These are phyloP conservation scores for Carposina sasakii DNA, from an alignment of 1,140 invertebrate species.

Conservation along the genomic window DNA sequence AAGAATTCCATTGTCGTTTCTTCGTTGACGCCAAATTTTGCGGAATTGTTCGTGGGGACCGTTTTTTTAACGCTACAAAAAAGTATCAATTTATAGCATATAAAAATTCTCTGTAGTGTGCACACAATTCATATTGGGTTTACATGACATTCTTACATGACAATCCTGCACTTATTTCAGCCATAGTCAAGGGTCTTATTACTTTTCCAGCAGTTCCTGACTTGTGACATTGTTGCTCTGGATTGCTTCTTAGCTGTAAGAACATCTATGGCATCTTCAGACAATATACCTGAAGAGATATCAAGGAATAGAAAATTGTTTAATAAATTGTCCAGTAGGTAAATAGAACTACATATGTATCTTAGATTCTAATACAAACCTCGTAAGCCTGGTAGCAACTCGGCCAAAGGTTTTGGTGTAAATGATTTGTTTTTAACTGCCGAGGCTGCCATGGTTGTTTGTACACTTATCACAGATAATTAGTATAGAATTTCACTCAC, in stretches of 20 bases:
- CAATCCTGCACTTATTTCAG: conserved; percentile 44
- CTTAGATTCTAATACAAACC: conserved; percentile 21
- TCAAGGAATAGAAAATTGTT: conserved; percentile 6
- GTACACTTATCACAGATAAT: too few species aligned
- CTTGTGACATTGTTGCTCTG: conserved; percentile 23
- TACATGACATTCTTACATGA: conserved; percentile 23
- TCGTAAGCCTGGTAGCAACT: conserved; percentile 40
- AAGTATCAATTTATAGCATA: conserved; percentile 5
- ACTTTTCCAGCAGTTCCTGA: conserved; percentile 38
- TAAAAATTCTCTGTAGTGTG: neutral
- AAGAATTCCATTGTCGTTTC: conserved; percentile 55
- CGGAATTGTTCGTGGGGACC: conserved; percentile 26
- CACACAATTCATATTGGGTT: neutral
- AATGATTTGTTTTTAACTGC: conserved; percentile 2
- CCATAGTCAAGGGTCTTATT: conserved; percentile 45
- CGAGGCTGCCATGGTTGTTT: conserved; percentile 9
- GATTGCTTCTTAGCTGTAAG: conserved; percentile 38
- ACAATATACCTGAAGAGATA: conserved; percentile 42
- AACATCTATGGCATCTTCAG: conserved; percentile 33
- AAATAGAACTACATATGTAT: too few species aligned
- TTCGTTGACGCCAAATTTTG: conserved; percentile 30
- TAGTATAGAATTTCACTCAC: too few species aligned
- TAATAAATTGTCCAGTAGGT: neutral
- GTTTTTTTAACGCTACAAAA: conserved; percentile 35
- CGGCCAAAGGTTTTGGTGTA: conserved; percentile 37